Conservation (phyloP, 64 coral and sea anemone species). For the Stichodactyla helianthus region DNA sequence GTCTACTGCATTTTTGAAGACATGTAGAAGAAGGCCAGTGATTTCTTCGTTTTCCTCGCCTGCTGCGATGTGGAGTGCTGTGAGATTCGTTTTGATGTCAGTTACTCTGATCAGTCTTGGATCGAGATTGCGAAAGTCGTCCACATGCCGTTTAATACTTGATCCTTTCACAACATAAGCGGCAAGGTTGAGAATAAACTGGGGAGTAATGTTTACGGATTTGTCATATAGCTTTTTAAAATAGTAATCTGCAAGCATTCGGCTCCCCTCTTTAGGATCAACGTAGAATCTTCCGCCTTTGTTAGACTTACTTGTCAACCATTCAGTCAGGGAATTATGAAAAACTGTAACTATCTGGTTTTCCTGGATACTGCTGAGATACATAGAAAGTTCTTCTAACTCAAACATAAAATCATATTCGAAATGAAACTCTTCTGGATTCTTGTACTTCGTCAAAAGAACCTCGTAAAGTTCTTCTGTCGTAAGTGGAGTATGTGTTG, state of each 20-base stretch:
- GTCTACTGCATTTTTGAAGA: conserved; percentile 47
- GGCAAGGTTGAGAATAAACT: conserved; percentile 45
- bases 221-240: conserved; percentile 1
- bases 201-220: not conserved
- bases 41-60: not conserved
- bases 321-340: conserved; percentile 65
- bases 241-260: not conserved
- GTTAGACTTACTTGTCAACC: conserved; percentile 61
- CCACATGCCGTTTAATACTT: not conserved
- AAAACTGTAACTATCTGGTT: conserved; percentile 40
- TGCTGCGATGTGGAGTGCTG: conserved; percentile 62
- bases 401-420: conserved; percentile 62
- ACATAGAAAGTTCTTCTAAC: conserved; percentile 52
- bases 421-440: conserved; percentile 16
- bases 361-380: conserved; percentile 32
- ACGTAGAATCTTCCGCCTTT: conserved; percentile 50
- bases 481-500: conserved; percentile 15
- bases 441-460: conserved; percentile 3
- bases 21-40: conserved; percentile 9
- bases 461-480: conserved; percentile 17
- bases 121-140: conserved; percentile 38
- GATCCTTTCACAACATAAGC: conserved; percentile 52
- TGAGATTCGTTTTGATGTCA: conserved; percentile 27
- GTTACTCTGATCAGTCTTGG: conserved; percentile 18
- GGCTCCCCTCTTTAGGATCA: conserved; percentile 47